Conservation (phyloP, 2,888 invertebrate species). For the Cryptocephalus primarius region DNA sequence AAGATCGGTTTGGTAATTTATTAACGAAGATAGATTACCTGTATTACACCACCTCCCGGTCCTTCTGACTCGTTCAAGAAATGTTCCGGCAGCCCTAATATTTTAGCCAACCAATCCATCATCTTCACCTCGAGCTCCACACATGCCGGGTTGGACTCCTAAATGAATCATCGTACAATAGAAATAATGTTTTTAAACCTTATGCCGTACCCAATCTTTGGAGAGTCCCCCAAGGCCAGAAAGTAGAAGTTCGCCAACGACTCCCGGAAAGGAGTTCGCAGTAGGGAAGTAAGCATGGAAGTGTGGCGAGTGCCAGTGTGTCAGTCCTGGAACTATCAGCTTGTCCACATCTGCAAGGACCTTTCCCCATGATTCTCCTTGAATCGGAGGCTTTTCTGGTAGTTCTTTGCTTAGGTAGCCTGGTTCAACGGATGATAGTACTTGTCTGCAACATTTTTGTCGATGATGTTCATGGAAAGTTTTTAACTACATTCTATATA, state of each 20-base stretch:
- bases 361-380: constrained; percentile 75
- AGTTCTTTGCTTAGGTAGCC: constrained; percentile 75
- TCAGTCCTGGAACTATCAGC: constrained; percentile 85
- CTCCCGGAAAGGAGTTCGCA: constrained; percentile 74
- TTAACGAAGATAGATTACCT: constrained; percentile 39
- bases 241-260: constrained; percentile 55
- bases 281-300: constrained; percentile 90
- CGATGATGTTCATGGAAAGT: too few species aligned
- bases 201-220: constrained; percentile 21
- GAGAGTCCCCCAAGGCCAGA: constrained; percentile 23
- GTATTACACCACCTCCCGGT: constrained; percentile 74
- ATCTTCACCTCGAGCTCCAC: constrained; percentile 85
- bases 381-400: constrained; percentile 68
- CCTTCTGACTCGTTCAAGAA: constrained; percentile 68
- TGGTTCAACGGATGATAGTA: constrained; percentile 80
- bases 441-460: constrained; percentile 46
- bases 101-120: constrained; percentile 87
- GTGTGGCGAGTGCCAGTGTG: constrained; percentile 89
- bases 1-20: too few species aligned
- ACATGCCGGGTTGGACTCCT: constrained; percentile 47
- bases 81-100: constrained; percentile 68
- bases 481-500: too few species aligned
- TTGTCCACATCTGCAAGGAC: constrained; percentile 77
- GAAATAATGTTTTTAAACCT: not conserved
- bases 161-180: constrained; percentile 3